Conservation (phyloP, 1,140 invertebrate species). For the Lucilia sericata region DNA sequence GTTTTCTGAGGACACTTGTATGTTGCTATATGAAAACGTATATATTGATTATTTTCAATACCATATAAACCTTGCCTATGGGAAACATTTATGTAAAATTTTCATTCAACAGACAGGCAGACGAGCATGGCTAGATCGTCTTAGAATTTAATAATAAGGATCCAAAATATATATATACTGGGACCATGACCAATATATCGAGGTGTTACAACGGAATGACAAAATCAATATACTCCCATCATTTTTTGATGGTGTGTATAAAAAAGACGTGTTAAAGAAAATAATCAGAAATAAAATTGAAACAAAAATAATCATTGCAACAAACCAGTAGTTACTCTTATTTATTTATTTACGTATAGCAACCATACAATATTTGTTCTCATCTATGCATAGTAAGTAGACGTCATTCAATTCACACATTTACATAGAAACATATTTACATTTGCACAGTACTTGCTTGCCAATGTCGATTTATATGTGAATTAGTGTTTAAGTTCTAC, state of each 20-base stretch:
- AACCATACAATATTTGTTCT: not conserved
- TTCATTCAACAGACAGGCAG: too few species aligned
- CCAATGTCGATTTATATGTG: not conserved
- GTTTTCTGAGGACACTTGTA: too few species aligned
- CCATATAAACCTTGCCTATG: too few species aligned
- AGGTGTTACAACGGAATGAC: too few species aligned
- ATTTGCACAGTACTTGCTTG: not conserved
- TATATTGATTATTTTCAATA: too few species aligned
- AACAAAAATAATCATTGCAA: not conserved
- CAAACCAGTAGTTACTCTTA: slow-evolving; percentile 10
- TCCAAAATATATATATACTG: too few species aligned
- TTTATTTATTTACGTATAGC: not conserved
- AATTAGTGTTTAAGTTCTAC: not conserved
- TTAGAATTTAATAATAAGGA: too few species aligned
- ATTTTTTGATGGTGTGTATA: not conserved
- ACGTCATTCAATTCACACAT: not conserved
- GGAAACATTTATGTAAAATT: too few species aligned
- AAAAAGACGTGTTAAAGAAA: not conserved
- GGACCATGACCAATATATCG: too few species aligned
- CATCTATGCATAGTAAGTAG: not conserved
- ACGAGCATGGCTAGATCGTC: too few species aligned
- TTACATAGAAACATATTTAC: not conserved
- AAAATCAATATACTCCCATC: too few species aligned
- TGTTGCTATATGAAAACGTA: too few species aligned
- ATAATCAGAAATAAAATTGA: not conserved